These are phyloP conservation scores for Xestoiulus laeticollis DNA, from an alignment of 2,888 invertebrate species.

Conservation along the genomic window DNA sequence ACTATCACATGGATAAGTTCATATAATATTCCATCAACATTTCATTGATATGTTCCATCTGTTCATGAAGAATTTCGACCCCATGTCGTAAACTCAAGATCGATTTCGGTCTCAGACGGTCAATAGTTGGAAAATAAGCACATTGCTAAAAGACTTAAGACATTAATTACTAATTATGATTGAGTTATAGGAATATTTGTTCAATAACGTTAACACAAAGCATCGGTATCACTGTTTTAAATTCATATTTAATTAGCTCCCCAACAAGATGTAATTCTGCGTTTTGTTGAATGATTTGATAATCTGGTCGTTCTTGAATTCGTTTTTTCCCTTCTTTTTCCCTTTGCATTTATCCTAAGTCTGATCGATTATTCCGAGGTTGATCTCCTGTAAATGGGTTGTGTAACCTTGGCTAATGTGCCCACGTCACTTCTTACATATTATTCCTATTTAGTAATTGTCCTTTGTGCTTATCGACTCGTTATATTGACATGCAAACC, in stretches of 20 bases:
- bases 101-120: no score
- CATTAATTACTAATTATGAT: background rate
- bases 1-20: no score
- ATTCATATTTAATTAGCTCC: slow-evolving; percentile 13
- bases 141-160: background rate
- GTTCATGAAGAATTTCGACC: no score
- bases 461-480: slow-evolving; percentile 14
- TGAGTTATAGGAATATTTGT: background rate
- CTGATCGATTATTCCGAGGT: slow-evolving; percentile 33
- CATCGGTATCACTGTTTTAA: background rate
- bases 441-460: slow-evolving; percentile 33
- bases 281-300: background rate
- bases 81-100: no score
- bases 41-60: no score
- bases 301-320: background rate
- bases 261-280: background rate
- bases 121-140: no score
- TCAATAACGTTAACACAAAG: background rate
- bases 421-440: slow-evolving; percentile 13
- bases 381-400: slow-evolving; percentile 34
- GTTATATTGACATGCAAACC: slow-evolving; percentile 20
- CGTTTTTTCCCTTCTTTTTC: background rate
- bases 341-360: slow-evolving; percentile 10
- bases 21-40: no score
- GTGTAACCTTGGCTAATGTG: slow-evolving; percentile 33